A percentile compares a stretch with the other conserved stretches of the same genome.
These are phyloP conservation scores for Aldabrachelys gigantea DNA, from an alignment of 2,113 vertebrate species.

Conservation along the genomic window DNA sequence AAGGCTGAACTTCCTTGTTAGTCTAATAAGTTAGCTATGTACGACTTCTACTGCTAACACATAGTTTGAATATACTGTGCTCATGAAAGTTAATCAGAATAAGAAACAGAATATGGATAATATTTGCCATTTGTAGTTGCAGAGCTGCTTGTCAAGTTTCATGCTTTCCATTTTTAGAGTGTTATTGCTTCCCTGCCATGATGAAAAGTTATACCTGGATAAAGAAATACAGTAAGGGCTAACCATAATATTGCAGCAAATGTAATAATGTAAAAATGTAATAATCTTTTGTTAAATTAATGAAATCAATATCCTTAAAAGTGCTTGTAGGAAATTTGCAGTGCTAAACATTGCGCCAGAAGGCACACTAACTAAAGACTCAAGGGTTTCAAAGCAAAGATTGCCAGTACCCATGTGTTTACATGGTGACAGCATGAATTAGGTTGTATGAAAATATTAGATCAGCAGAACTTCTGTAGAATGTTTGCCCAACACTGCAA, in stretches of 20 bases:
- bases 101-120: neutral
- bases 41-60: neutral
- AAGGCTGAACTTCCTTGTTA: neutral
- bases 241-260: neutral
- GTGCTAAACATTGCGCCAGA: neutral
- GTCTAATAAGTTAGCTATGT: neutral
- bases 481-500: neutral
- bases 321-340: neutral
- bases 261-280: no score
- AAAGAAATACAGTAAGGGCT: neutral
- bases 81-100: neutral
- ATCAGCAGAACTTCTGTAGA: neutral
- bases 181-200: neutral
- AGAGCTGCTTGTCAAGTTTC: neutral
- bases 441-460: neutral
- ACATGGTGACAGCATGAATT: neutral
- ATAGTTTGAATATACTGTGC: slow-evolving; percentile 4
- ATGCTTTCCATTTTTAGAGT: neutral
- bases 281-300: neutral
- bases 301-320: neutral
- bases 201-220: neutral
- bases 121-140: neutral
- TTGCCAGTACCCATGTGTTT: fast-evolving
- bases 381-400: neutral
- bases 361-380: neutral